A percentile compares a stretch with the other conserved stretches of the same genome.
These are phyloP conservation scores for Sapajus apella DNA, from an alignment of 2,113 vertebrate species.

Conservation along the genomic window DNA sequence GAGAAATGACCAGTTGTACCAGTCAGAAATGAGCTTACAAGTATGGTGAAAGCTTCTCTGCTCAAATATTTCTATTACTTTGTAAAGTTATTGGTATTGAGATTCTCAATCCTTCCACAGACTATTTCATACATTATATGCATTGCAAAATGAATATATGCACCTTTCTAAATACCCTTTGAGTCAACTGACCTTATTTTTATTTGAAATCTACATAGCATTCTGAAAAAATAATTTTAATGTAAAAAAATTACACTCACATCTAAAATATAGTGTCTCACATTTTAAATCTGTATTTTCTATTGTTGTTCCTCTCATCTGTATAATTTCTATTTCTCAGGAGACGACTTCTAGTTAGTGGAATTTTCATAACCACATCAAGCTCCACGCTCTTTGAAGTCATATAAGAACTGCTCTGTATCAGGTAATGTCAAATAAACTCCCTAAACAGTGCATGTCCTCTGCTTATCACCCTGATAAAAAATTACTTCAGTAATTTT, in stretches of 20 bases:
- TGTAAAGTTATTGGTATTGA: background rate
- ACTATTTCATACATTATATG: background rate
- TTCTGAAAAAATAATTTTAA: slow-evolving; percentile 28
- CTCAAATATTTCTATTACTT: slow-evolving; percentile 17
- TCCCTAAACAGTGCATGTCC: background rate
- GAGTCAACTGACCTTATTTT: background rate
- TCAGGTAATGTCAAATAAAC: slow-evolving; percentile 33
- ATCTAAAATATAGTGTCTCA: background rate
- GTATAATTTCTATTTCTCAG: background rate
- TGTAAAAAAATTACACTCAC: slow-evolving; percentile 19
- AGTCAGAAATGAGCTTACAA: slow-evolving; percentile 50
- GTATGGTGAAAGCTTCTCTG: background rate
- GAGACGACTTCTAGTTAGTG: background rate
- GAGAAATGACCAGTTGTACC: background rate
- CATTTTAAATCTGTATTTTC: slow-evolving; percentile 9
- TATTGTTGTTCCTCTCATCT: background rate
- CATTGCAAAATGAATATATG: background rate
- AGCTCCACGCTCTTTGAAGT: background rate
- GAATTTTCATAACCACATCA: background rate
- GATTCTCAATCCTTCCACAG: background rate
- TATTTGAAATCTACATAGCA: background rate
- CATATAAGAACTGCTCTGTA: background rate
- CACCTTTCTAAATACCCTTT: background rate
- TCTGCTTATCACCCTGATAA: background rate
- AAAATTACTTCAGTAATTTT: slow-evolving; percentile 26